These are phyloP conservation scores for Leucozona laternaria DNA, from an alignment of 2,888 invertebrate species.

Conservation along the genomic window DNA sequence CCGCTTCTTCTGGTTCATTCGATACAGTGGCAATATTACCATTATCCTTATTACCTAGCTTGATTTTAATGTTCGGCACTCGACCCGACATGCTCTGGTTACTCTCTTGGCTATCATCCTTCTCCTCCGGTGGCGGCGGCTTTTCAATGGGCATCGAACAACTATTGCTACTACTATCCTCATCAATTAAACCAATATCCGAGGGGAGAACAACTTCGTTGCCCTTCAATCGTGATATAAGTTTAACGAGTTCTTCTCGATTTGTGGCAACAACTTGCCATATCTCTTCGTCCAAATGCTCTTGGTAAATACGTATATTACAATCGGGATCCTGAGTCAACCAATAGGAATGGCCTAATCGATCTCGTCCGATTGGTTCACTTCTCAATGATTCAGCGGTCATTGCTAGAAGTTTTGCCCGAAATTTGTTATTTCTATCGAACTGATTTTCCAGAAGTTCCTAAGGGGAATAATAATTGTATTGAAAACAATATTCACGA, in stretches of 20 bases:
- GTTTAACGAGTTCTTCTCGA: conserved; percentile 90
- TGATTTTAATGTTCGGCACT: conserved; percentile 82
- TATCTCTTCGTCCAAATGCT: conserved; percentile 97
- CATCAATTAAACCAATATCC: conserved; percentile 86
- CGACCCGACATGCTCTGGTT: conserved; percentile 84
- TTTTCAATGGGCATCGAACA: conserved; percentile 77
- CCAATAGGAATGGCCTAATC: conserved; percentile 97
- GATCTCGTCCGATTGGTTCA: conserved; percentile 96
- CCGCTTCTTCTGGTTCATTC: conserved; percentile 69
- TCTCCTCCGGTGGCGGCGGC: conserved; percentile 79
- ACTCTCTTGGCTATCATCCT: conserved; percentile 85
- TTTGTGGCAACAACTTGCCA: conserved; percentile 96
- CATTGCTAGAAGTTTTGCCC: conserved; percentile 92
- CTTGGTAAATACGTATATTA: conserved; percentile 95
- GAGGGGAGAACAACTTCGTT: conserved; percentile 87
- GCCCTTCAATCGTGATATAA: conserved; percentile 90
- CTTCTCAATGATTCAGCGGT: conserved; percentile 92
- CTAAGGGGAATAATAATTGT: conserved; percentile 5
- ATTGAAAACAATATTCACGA: neutral
- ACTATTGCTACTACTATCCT: conserved; percentile 87
- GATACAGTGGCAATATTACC: conserved; percentile 78
- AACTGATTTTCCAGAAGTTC: conserved; percentile 96
- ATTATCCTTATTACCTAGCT: conserved; percentile 77
- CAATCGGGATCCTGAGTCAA: conserved; percentile 94
- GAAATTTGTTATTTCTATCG: conserved; percentile 96